phyloP scores from a whole-genome alignment of 2,888 invertebrate species.

The Girardia tigrina region DNA sequence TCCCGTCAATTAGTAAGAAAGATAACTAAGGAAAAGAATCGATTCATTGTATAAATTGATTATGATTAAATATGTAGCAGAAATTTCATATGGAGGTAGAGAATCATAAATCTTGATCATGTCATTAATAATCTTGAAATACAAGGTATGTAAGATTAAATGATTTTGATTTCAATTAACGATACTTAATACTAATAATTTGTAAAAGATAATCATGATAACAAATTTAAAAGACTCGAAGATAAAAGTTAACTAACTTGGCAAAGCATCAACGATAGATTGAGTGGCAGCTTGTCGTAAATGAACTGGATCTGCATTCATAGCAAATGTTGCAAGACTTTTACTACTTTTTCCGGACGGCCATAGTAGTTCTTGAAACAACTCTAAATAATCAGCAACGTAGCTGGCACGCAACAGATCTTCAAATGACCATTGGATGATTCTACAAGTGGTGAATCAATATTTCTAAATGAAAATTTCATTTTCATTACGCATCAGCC shows the following conservation, averaged over 20 bases:
- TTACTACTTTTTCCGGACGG: slow-evolving; percentile 9
- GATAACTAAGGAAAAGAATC: too few relatives aligned
- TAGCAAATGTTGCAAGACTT: not conserved
- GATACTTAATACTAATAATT: not conserved
- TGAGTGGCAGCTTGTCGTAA: slow-evolving; percentile 8
- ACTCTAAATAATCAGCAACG: slow-evolving; percentile 15
- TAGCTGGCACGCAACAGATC: not conserved
- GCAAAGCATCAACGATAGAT: not conserved
- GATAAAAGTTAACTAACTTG: not conserved
- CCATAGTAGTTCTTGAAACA: slow-evolving; percentile 2
- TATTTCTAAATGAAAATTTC: not conserved
- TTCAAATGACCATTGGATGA: not conserved
- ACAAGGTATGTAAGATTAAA: not conserved
- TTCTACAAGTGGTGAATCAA: too few relatives aligned
- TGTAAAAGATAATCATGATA: not conserved
- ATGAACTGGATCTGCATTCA: not conserved
- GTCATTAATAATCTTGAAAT: not conserved
- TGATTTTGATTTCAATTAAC: not conserved
- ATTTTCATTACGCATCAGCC: slow-evolving; percentile 5
- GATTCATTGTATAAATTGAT: too few relatives aligned
- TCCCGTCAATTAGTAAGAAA: too few relatives aligned
- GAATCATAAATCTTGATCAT: not conserved
- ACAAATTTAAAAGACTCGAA: not conserved
- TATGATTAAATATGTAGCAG: too few relatives aligned
- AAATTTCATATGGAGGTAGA: too few relatives aligned